phyloP scores from a whole-genome alignment of 2,888 invertebrate species.

The Erebia epiphron region DNA sequence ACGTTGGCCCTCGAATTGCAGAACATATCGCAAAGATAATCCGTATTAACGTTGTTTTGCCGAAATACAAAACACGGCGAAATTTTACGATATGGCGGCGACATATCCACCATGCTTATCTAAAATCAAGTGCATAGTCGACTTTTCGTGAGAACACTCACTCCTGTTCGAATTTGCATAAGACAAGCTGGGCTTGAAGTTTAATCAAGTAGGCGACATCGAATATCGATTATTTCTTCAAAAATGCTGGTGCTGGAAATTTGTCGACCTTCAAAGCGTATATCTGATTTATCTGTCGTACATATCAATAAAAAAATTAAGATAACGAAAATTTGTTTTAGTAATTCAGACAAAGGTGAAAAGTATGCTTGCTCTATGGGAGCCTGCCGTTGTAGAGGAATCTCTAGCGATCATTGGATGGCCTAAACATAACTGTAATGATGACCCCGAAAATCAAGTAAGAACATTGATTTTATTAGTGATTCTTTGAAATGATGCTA shows the following conservation, averaged over 20 bases:
- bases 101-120: no score
- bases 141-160: not conserved
- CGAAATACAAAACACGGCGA: no score
- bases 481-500: no score
- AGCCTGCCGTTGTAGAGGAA: constrained; percentile 92
- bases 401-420: constrained; percentile 92
- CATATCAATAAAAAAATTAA: not conserved
- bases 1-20: no score
- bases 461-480: not conserved
- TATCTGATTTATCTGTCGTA: no score
- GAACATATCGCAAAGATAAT: no score
- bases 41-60: no score
- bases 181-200: not conserved
- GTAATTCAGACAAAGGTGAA: constrained; percentile 85
- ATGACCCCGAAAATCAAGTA: constrained; percentile 62
- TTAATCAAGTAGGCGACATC: not conserved
- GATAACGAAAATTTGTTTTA: constrained; percentile 42
- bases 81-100: no score
- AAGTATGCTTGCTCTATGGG: constrained; percentile 92
- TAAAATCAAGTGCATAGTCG: not conserved
- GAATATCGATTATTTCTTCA: not conserved
- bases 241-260: not conserved
- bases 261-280: not conserved
- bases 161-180: no score
- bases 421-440: constrained; percentile 80